A percentile compares a stretch with the other conserved stretches of the same genome.
Evolutionary conservation across 23 tunicate species (phyloP).

Genomic region (Corella eumyota): DNA sequence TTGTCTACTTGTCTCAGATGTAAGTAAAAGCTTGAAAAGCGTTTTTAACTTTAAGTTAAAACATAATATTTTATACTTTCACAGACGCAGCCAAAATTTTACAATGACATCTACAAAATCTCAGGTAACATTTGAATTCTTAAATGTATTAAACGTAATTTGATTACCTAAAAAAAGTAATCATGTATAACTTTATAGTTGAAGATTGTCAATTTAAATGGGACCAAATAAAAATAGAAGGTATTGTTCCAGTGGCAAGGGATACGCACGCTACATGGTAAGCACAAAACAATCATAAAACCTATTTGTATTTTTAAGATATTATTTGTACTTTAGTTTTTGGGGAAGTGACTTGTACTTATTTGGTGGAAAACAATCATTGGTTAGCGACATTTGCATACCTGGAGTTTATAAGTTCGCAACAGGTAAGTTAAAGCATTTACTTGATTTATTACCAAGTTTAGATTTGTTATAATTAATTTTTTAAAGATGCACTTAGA

Average conservation of each 20-base stretch:
- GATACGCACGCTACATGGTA: constrained; percentile 37
- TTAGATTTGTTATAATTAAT: too few relatives aligned
- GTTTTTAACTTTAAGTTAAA: background rate
- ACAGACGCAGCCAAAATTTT: background rate
- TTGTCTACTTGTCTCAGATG: background rate
- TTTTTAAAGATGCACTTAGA: too few relatives aligned
- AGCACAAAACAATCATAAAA: too few relatives aligned
- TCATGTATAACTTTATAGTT: too few relatives aligned
- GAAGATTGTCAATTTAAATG: constrained; percentile 9
- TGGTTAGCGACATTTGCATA: constrained; percentile 16
- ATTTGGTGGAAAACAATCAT: constrained; percentile 41
- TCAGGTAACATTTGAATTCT: constrained; percentile 6
- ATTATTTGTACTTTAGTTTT: constrained; percentile 3
- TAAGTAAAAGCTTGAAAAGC: background rate
- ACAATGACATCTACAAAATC: constrained; percentile 22
- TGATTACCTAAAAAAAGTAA: too few relatives aligned
- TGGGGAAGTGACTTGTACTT: constrained; percentile 13
- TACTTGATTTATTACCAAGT: too few relatives aligned
- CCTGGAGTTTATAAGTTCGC: constrained; percentile 17
- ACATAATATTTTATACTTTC: background rate
- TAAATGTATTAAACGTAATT: too few relatives aligned
- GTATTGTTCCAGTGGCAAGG: constrained; percentile 24
- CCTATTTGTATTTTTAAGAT: background rate
- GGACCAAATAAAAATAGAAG: constrained; percentile 5
- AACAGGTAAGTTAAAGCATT: constrained; percentile 39